phyloP scores from a whole-genome alignment of 64 coral and sea anemone genomes.

The Stichodactyla mertensii region DNA sequence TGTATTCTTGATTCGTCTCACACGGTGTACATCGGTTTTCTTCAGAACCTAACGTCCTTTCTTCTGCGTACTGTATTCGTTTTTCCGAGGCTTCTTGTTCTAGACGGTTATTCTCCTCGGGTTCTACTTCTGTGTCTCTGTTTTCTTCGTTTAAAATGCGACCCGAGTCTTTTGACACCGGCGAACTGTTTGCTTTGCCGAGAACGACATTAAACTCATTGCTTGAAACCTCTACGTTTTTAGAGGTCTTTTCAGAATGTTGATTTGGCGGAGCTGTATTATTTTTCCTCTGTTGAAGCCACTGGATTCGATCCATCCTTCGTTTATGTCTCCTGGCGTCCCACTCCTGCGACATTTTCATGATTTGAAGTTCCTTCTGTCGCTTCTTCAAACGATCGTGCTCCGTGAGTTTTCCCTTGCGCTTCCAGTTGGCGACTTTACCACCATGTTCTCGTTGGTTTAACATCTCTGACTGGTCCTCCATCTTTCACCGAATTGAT shows the following conservation, averaged over 20 bases:
- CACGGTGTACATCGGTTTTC: background rate
- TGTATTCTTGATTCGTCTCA: conserved; percentile 2
- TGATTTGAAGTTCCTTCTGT: conserved; percentile 80
- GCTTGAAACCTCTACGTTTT: background rate
- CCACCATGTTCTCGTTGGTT: background rate
- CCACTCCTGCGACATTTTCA: conserved; percentile 96
- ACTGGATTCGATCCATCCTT: conserved; percentile 72
- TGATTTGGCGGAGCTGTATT: background rate
- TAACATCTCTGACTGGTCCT: background rate
- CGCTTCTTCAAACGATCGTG: conserved; percentile 74
- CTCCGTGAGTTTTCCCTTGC: conserved; percentile 14
- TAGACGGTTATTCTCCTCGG: background rate
- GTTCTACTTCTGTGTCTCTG: background rate
- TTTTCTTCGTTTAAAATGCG: background rate
- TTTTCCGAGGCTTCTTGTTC: background rate
- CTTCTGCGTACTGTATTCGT: background rate
- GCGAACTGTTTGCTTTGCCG: conserved; percentile 6
- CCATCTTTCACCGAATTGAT: background rate
- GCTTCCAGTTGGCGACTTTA: background rate
- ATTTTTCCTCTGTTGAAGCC: conserved; percentile 79
- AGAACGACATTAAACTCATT: background rate
- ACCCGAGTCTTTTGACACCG: background rate
- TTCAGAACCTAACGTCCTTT: background rate
- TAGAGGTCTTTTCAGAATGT: background rate
- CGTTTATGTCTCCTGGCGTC: conserved; percentile 78